Evolutionary conservation across 2,113 vertebrate species (phyloP), one percentile per base, ranked within the genome.

Genomic region (Stomatorhinus ivindoensis): DNA sequence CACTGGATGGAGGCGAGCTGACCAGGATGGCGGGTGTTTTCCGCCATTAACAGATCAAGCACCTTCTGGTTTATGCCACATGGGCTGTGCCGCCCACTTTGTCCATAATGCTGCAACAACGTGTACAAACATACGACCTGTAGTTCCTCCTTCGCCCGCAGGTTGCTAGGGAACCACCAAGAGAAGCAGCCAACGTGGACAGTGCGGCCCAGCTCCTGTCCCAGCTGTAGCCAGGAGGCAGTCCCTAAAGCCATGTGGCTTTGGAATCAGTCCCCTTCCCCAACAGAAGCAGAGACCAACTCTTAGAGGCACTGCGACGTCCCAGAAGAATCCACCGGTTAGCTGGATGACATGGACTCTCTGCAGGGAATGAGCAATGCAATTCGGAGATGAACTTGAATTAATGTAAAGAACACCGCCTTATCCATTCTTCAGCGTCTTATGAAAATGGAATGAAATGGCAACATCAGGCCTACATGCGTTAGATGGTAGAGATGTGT

Each of bases 131-230:
- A 44, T 19, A 4, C n/a, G 13, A 48, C 46, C 39, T 84, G 44
- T 86, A 55, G 6, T 31, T 73, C 47, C 61, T 17, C 44, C 4
- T 8, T 19, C 7, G 2, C 39, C 50, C 90, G 69, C 89, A 96
- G 96, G 90, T 94, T 21, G 86, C 92, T n/a, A 93, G 90, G 91
- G 93, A 94, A 48, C 92, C 93, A 8, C 92, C 94, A 0, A 93
- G 92, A 88, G 95, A 96, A 90, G 35, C 91, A 0, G 95, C 95
- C 0, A 96, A 96, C 31, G 93, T 97, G 4, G 96, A 97, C 89
- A 91, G 42, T 13, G 93, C 96, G 0, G 90, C 94, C 50, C 92
- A 95, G 24, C 93, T 96, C 61, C 92, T 96, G 89, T 95, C 96
- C 91, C 95, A 95, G 89, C 92, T 96, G 1, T 96, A 90, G 92